Conservation (phyloP, 2,113 vertebrate species). For the Cricetomys ansorgei region DNA sequence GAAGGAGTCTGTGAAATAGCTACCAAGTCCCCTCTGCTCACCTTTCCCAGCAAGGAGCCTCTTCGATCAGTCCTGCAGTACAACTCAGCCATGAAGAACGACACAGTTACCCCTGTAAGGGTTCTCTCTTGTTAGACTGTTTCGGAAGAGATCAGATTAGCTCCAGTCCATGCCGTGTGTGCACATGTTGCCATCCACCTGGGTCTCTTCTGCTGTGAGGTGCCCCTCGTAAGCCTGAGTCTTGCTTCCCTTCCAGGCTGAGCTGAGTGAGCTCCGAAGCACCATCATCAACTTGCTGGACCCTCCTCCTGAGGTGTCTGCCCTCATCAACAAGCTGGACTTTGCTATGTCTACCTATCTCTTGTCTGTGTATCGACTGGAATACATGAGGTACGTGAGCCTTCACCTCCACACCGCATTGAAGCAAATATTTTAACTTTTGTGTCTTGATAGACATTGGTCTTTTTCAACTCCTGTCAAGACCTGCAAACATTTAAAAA, state of each 20-base stretch:
- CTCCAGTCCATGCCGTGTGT: not conserved
- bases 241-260: conserved; percentile 87
- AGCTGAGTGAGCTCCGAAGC: conserved; percentile 93
- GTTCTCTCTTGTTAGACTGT: not conserved
- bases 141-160: not conserved
- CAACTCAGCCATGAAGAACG: conserved; percentile 98
- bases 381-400: conserved; percentile 94
- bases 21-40: conserved; percentile 96
- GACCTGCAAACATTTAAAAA: not conserved
- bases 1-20: conserved; percentile 98
- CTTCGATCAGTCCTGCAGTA: conserved; percentile 98
- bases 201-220: not conserved
- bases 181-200: fast-evolving
- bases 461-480: not conserved
- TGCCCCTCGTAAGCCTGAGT: not conserved
- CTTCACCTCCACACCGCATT: not conserved
- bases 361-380: conserved; percentile 96
- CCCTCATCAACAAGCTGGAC: conserved; percentile 96
- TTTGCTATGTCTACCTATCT: conserved; percentile 99
- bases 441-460: not conserved
- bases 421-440: not conserved
- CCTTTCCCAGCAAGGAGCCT: conserved; percentile 97
- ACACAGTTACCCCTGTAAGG: conserved; percentile 95
- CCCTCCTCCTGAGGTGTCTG: conserved; percentile 94
- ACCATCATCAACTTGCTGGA: conserved; percentile 97